Percentiles rank a stretch among this genome's conserved stretches.
Evolutionary conservation across 37 sponge, comb jelly and placozoan species (phyloP).

Genomic region (Diacarnus erythraeanus): DNA sequence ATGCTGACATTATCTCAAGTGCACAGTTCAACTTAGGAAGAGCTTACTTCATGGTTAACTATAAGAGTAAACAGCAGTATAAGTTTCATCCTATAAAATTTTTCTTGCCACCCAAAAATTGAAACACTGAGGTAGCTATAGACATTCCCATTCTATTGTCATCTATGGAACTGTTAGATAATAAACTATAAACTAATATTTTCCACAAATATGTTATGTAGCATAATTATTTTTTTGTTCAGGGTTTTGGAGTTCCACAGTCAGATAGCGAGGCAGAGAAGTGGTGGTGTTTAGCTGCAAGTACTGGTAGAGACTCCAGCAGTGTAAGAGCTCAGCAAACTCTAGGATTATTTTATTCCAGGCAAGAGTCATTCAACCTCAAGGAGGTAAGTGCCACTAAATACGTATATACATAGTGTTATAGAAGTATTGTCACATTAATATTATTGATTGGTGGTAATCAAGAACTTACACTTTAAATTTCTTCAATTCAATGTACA

Average conservation of each 20-base stretch:
- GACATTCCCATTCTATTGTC: too few relatives aligned
- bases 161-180: too few relatives aligned
- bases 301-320: constrained; percentile 41
- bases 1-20: constrained; percentile 52
- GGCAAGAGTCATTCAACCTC: constrained; percentile 61
- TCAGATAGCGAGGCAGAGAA: constrained; percentile 70
- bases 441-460: neutral
- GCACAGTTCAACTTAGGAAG: constrained; percentile 90
- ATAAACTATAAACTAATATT: too few relatives aligned
- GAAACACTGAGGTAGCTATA: too few relatives aligned
- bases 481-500: too few relatives aligned
- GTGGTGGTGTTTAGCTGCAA: constrained; percentile 63
- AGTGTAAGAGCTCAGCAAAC: constrained; percentile 78
- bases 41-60: constrained; percentile 68
- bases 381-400: constrained; percentile 40
- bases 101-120: too few relatives aligned
- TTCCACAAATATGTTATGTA: too few relatives aligned
- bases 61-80: too few relatives aligned
- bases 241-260: constrained; percentile 85
- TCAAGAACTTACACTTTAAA: neutral
- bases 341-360: constrained; percentile 85
- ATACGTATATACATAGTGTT: too few relatives aligned
- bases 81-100: too few relatives aligned
- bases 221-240: too few relatives aligned
- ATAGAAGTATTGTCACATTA: neutral